These are phyloP conservation scores for Syritta pipiens DNA, from an alignment of 2,888 invertebrate species.

Conservation along the genomic window DNA sequence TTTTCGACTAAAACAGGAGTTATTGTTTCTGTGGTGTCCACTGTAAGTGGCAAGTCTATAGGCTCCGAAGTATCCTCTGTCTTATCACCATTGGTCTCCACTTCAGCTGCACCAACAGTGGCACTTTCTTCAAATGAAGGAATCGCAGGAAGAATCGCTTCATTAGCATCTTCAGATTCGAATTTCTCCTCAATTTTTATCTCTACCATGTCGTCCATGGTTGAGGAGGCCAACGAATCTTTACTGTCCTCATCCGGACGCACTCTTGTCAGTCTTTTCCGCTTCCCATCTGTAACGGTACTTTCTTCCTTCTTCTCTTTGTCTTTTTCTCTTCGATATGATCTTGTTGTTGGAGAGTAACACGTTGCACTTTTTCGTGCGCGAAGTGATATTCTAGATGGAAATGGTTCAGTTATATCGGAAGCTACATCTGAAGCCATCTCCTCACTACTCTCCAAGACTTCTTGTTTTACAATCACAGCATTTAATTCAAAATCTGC, in stretches of 20 bases:
- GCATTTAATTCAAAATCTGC: slow-evolving; percentile 47
- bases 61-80: slow-evolving; percentile 70
- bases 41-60: slow-evolving; percentile 34
- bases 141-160: slow-evolving; percentile 10
- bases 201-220: slow-evolving; percentile 74
- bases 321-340: slow-evolving; percentile 69
- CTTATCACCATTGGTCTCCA: slow-evolving; percentile 39
- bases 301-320: slow-evolving; percentile 61
- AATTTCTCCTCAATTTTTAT: slow-evolving; percentile 74
- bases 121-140: not conserved
- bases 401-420: slow-evolving; percentile 62
- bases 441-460: slow-evolving; percentile 73
- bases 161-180: slow-evolving; percentile 70
- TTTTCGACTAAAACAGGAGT: slow-evolving; percentile 50
- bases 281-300: slow-evolving; percentile 57
- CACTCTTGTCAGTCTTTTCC: slow-evolving; percentile 39
- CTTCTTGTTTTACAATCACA: slow-evolving; percentile 74
- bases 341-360: slow-evolving; percentile 60
- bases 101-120: slow-evolving; percentile 44
- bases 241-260: slow-evolving; percentile 76
- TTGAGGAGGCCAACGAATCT: slow-evolving; percentile 75
- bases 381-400: slow-evolving; percentile 44
- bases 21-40: slow-evolving; percentile 35
- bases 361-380: slow-evolving; percentile 58
- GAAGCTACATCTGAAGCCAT: slow-evolving; percentile 64